Evolutionary conservation across 2,888 invertebrate genomes (phyloP), one percentile per base, ranked within the genome.

Genomic region (Copidosoma aretas): DNA sequence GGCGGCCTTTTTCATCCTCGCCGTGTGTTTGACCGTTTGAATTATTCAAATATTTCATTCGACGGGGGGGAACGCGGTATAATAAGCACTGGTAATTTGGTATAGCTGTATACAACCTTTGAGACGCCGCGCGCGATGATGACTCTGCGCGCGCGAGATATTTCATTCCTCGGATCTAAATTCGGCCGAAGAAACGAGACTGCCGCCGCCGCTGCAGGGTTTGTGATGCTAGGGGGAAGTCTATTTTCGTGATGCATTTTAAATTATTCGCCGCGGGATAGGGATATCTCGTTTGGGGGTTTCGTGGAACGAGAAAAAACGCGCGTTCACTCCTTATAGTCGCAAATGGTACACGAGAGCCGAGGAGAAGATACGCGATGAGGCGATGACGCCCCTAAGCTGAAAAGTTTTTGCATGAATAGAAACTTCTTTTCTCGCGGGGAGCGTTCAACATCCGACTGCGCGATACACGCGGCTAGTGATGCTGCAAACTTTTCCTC

Each of bases 401-500:
- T 46, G 12, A 46, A 46, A 46, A 46, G 43, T 46, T 46, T 46
- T 17, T 12, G 12, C 15, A 17, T 17, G 15, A 24, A 58, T 41
- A 19, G 25, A 64, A 59, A 46, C 46, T 21, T 54, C 43, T 46
- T 21, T 3, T 54, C n/a, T 22, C 22, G 3, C 21, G 4, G 17
- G 46, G 41, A 51, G n/a, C 19, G n/a, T n/a, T n/a, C n/a, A n/a
- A 46, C 49, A 10, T 51, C 2, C 17, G 8, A 46, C 8, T 12
- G 17, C 17, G 8, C 43, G 32, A n/a, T 24, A 43, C 51, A 5
- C 1, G 24, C n/a, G 19, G 21, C 21, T 32, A 12, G 17, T 25
- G 10, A 60, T 59, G 49, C 63, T 59, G 53, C 41, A 54, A 68
- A 64, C 51, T 68, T 62, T 58, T 51, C 19, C 24, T 24, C 43